A percentile compares a stretch with the other conserved stretches of the same genome.
These are phyloP conservation scores for Myripristis murdjan DNA, from an alignment of 2,797 vertebrate species.

Conservation along the genomic window DNA sequence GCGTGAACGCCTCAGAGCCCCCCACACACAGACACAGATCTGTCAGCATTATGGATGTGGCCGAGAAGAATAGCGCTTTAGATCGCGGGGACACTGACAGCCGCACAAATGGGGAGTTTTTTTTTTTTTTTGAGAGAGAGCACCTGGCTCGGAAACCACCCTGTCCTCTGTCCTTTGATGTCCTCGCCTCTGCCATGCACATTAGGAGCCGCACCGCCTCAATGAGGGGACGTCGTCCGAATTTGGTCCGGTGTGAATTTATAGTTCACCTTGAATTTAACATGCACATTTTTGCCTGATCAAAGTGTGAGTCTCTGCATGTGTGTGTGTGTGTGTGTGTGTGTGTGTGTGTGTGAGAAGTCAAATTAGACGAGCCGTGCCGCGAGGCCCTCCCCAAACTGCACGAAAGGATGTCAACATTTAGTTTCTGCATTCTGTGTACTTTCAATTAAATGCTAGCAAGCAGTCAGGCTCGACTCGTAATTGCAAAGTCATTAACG, in stretches of 20 bases:
- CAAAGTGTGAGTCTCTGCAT: slow-evolving; percentile 20
- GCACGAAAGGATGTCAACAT: slow-evolving; percentile 45
- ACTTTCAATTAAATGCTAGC: slow-evolving; percentile 55
- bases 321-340: no score
- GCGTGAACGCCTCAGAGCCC: slow-evolving; percentile 10
- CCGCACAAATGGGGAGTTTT: not conserved
- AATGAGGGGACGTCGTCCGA: not conserved
- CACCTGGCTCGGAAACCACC: not conserved
- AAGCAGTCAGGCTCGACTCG: slow-evolving; percentile 50
- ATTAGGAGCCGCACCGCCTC: not conserved
- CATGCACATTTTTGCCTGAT: slow-evolving; percentile 7
- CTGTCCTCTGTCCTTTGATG: not conserved
- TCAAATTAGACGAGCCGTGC: slow-evolving; percentile 21
- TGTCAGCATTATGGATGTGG: slow-evolving; percentile 22
- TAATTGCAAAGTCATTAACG: slow-evolving; percentile 78
- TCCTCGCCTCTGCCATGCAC: not conserved
- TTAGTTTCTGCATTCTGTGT: slow-evolving; percentile 39
- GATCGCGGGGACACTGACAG: not conserved
- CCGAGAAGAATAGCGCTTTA: not conserved
- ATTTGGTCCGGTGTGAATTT: slow-evolving; percentile 18
- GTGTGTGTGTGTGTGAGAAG: no score
- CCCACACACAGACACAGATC: slow-evolving; percentile 5
- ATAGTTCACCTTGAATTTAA: not conserved
- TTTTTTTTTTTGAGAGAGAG: no score
- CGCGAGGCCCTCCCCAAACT: slow-evolving; percentile 8